Base-by-base conservation (phyloP, 37 sponge, comb jelly and placozoan species). In the Dysidea cf. avara region DNA sequence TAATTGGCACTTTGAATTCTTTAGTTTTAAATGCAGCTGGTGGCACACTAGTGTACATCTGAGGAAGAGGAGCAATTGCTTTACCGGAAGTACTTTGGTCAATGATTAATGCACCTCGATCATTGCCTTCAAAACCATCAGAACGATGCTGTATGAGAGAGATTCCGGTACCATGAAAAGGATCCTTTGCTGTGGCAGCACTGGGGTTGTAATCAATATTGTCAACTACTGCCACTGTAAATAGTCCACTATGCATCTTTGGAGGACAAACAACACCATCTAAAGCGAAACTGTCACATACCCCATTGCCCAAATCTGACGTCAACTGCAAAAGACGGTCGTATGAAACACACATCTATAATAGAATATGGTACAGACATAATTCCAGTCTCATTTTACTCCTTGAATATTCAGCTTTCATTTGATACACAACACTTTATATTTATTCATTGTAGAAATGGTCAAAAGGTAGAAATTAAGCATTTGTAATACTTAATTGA, bases 81-180 rank as follows among this genome's bases (percentile, higher is more conserved):
- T 43, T 43, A 43, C 46, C 46, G 9, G 46, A 43, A 43, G 46
- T 43, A 43, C 7, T 43, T 43, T 43, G 46, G 46, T 43, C 46
- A 43, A 43, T 43, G 46, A 43, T 43, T 9, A 43, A 43, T 43
- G 9, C 46, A 43, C 46, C 46, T 43, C 57, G 56, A 22, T 29
- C 6, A 49, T 30, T 20, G 7, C 72, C 72, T 71, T 51, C 55
- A 53, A 26, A 30, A 28, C 22, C 56, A 64, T 26, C 14, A 76
- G 63, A 47, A 46, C 46, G 66, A 76, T 76, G 48, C 63, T 76
- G 77, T 2, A 74, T 39, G 24, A 74, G 61, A 36, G 61, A 74
- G 5, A 74, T 74, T 20, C 75, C 75, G 39, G 75, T 76, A 22
- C 77, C 64, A 76, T 63, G 66, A 63, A 76, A 64, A 63, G 77